Evolutionary conservation across 2,113 vertebrate genomes (phyloP), one percentile per base, ranked within the genome.

Genomic region (Polypterus senegalus): DNA sequence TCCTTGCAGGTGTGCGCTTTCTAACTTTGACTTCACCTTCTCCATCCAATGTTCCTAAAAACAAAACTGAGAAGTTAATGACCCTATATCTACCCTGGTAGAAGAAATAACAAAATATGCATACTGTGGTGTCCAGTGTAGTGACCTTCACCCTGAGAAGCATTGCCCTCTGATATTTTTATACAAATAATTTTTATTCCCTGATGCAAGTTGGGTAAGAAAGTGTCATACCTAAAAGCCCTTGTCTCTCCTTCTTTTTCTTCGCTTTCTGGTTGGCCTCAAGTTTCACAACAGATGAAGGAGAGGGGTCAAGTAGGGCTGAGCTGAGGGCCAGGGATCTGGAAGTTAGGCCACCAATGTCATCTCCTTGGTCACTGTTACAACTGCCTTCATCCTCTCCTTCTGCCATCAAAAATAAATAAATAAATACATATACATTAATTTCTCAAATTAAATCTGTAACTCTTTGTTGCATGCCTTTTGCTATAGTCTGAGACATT

Each of bases 201-300:
- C 27, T 27, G 27, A 27, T 27, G 27, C 27, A 27, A 27, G 27
- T 27, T 27, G 27, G 27, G 27, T 27, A 27, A 27, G 27, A 27
- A 27, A 27, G 27, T 47, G 6, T 7, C 62, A 83, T 82, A 94
- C 94, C 95, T 66, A 91, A 83, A 70, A 95, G 74, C 4, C 93
- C 89, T 81, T 98, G 95, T 64, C 95, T 84, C 69, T 94, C 93
- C 65, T 90, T 92, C 75, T 98, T 98, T 79, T 97, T 97, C 78
- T 91, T 89, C 5, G 95, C 95, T 73, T 98, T 97, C 74, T 95
- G 94, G 64, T 97, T 95, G 74, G 92, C 95, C 67, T 98, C 94
- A 79, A 97, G 91, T 76, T 96, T 97, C 65, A 98, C 94, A 65
- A 98, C 81, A 0, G 92, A 96, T 3, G 93, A 97, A 0, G 94